A percentile compares a stretch with the other conserved stretches of the same genome.
phyloP scores from a whole-genome alignment of 2,113 vertebrate species.

The Siphamia tubifer region DNA sequence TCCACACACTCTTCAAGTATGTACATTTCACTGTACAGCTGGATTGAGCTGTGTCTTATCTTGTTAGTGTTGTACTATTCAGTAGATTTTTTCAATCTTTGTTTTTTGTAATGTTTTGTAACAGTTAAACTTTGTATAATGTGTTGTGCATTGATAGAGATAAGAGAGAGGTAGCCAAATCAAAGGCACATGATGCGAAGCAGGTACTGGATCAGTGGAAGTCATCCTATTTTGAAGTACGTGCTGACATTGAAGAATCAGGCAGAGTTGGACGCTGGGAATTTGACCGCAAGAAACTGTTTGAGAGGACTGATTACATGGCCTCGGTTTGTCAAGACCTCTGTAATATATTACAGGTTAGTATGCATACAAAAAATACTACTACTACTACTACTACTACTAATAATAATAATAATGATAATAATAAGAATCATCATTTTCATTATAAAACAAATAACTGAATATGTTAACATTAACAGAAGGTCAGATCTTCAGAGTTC shows the following conservation, averaged over 20 bases:
- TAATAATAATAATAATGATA: too few species aligned
- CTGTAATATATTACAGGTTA: constrained; percentile 85
- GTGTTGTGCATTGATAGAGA: constrained; percentile 74
- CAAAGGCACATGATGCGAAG: constrained; percentile 81
- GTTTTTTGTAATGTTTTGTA: neutral
- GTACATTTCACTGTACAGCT: constrained; percentile 23
- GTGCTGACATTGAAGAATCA: constrained; percentile 86
- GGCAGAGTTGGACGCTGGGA: constrained; percentile 87
- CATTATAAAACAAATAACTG: too few species aligned
- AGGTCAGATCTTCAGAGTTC: neutral
- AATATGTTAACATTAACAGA: neutral
- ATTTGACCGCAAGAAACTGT: constrained; percentile 90
- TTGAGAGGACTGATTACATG: constrained; percentile 92
- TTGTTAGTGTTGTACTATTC: neutral
- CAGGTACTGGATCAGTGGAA: constrained; percentile 87
- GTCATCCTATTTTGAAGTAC: constrained; percentile 84
- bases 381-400: too few species aligned
- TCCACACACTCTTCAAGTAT: constrained; percentile 85
- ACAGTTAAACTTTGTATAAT: neutral
- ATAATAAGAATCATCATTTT: too few species aligned
- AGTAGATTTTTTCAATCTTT: too few species aligned
- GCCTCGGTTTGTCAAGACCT: constrained; percentile 88
- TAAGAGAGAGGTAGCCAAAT: constrained; percentile 77
- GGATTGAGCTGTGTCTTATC: too few species aligned
- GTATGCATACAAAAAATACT: neutral